Percentiles rank a stretch among this genome's conserved stretches.
These are phyloP conservation scores for Cynocephalus volans DNA, from an alignment of 2,113 vertebrate species.

Conservation along the genomic window DNA sequence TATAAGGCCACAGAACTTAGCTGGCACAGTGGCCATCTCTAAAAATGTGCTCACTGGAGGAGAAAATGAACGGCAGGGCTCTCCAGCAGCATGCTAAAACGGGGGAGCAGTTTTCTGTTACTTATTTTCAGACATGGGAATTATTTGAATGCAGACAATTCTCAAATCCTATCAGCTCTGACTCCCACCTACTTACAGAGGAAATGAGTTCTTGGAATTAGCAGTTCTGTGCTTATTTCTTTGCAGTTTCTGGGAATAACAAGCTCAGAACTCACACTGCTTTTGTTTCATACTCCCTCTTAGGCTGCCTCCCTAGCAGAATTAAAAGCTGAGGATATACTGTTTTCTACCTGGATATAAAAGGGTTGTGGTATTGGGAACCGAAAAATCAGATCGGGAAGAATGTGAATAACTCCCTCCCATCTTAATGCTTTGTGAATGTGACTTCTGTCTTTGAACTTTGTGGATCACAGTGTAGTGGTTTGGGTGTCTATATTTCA, in stretches of 20 bases:
- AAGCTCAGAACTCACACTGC: neutral
- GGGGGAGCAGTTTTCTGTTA: neutral
- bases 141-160: constrained; percentile 51
- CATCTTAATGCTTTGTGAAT: constrained; percentile 56
- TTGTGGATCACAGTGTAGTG: neutral
- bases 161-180: constrained; percentile 21
- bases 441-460: constrained; percentile 59
- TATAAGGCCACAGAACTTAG: neutral
- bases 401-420: neutral
- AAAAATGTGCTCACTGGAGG: neutral
- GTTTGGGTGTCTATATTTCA: constrained; percentile 55
- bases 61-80: neutral
- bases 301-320: constrained; percentile 38
- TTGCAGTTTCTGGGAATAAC: neutral
- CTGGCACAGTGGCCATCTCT: neutral
- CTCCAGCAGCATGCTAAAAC: neutral
- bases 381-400: constrained; percentile 59
- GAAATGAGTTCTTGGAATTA: constrained; percentile 50
- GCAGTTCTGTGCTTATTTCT: neutral
- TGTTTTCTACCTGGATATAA: constrained; percentile 40
- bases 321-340: constrained; percentile 18
- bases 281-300: neutral
- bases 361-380: neutral
- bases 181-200: constrained; percentile 42
- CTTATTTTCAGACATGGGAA: constrained; percentile 56